Evolutionary conservation across 2,113 vertebrate species (phyloP).

Genomic region (Apteryx mantelli): DNA sequence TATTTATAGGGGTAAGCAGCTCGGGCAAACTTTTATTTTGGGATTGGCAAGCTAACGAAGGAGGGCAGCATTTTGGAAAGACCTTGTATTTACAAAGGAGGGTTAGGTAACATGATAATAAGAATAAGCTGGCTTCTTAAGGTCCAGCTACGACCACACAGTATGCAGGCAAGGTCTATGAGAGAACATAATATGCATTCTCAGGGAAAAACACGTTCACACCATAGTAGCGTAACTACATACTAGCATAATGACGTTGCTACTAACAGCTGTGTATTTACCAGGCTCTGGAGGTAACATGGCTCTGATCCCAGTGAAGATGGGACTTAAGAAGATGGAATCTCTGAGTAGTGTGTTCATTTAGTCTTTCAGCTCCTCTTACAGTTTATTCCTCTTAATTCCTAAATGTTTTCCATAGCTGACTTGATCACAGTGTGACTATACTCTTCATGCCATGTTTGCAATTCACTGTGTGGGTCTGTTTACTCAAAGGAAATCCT

Average conservation of each 20-base stretch:
- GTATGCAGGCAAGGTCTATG: background rate
- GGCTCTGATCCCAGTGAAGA: background rate
- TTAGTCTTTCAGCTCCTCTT: background rate
- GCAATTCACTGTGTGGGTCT: background rate
- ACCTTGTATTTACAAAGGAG: conserved; percentile 12
- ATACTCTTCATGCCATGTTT: background rate
- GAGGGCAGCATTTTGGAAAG: background rate
- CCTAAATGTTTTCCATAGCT: background rate
- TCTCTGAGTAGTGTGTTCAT: background rate
- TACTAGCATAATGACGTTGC: background rate
- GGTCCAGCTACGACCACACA: background rate
- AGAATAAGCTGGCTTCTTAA: background rate
- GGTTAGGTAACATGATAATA: background rate
- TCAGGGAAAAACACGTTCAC: background rate
- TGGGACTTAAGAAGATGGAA: background rate
- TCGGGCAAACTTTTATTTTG: conserved; percentile 20
- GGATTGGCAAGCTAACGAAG: background rate
- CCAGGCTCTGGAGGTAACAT: background rate
- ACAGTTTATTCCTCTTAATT: background rate
- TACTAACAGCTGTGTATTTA: background rate
- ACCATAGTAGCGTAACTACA: background rate
- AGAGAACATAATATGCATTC: background rate
- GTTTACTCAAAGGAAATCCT: background rate
- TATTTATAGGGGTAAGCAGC: conserved; percentile 18
- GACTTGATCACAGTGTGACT: background rate